Evolutionary conservation across 2,113 vertebrate species (phyloP), one percentile per base, ranked within the genome.

Genomic region (Prunella fulvescens): DNA sequence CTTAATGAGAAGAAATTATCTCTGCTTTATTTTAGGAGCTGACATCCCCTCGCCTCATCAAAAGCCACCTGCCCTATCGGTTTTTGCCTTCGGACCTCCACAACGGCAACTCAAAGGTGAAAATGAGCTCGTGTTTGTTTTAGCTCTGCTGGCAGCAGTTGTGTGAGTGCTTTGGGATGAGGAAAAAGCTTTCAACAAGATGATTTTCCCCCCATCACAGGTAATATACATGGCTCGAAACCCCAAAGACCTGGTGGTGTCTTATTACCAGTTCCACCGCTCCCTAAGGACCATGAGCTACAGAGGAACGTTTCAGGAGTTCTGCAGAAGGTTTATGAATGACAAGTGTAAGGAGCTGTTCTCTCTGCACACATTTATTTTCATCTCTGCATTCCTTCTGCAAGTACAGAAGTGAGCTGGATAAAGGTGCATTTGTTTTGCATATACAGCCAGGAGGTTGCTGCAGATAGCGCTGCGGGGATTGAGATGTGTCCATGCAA

Each of bases 201-300:
- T 64, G 18, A 57, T 79, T 40, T 29, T 12, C 6, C 18, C 13
- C 14, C 12, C 4, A 7, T 85, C 56, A 1, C 57, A 99, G 99
- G 99, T 99, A 94, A 99, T 99, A 96, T 99, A 99, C 96, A 99
- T 99, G 99, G 99, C 99, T 54, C 98, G 99, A 11, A 99, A 99
- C 96, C 99, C 99, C 61, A 99, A 99, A 98, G 99, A 99, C 96
- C 97, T 99, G 97, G 99, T 99, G 61, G 99, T 99, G 76, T 99
- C 99, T 56, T 99, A 99, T 88, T 99, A 99, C 82, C 99, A 99
- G 98, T 99, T 99, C 96, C 99, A 99, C 92, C 99, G 99, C 93
- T 99, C 99, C 33, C 98, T 99, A 86, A 97, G 99, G 92, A 99
- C 99, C 94, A 99, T 99, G 99, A 99, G 99, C 98, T 99, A 99